Base-by-base conservation (phyloP, 23 tunicate genomes). In the Phallusia fumigata region DNA sequence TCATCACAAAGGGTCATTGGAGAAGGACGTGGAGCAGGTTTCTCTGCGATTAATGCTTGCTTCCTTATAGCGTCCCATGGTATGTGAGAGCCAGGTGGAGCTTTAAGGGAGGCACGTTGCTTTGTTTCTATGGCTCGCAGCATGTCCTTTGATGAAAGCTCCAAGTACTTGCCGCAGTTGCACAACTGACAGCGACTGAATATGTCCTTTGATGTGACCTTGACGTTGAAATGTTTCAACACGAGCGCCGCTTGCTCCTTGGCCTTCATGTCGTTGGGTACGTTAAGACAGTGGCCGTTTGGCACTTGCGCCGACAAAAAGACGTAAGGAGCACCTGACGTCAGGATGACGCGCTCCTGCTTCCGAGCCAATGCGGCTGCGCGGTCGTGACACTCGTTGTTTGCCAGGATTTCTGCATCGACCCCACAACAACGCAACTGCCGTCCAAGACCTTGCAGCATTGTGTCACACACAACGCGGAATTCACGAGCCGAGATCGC, bases 121-220 rank as follows among this genome's bases (percentile, higher is more conserved):
- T 81, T 81, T 31, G 18, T 80, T 74, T 44, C 49, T 12, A 88
- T 78, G 11, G 79, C 74, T 24, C 78, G 52, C 2, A 52, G 64
- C 96, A 91, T 91, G 0, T 65, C 86, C 0, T 33, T 80, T 0
- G 90, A 35, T 26, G 77, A n/a, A 6, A 91, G 84, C 35, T 78
- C 33, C 15, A 91, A 72, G 80, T 91, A 91, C 53, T 86, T 82
- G 53, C 83, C 85, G 44, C 96, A 72, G 81, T 91, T 91, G 50
- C 96, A 91, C 32, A 91, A 19, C 47, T 86, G 96, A 74, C 96
- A 91, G 28, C 96, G 69, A 69, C 96, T 91, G 85, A 91, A 91
- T 11, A 91, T 81, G 73, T 91, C 96, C 52, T 44, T 34, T 19
- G 76, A 76, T 18, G 90, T 77, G 18, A 91, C 90, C 36, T 82